phyloP scores from a whole-genome alignment of 2,888 invertebrate genomes.

The Parnassius orleans region DNA sequence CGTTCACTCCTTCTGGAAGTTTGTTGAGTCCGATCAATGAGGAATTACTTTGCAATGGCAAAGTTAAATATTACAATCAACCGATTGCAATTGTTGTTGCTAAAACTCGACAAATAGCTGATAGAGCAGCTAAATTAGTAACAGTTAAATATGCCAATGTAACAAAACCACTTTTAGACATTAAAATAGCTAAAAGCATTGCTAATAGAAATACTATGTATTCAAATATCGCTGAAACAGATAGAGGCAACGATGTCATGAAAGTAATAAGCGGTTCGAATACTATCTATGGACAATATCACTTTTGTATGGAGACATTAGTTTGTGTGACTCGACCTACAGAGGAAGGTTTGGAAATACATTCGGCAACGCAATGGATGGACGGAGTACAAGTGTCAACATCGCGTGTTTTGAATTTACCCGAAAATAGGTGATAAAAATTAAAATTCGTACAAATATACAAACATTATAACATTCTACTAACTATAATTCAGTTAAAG shows the following conservation, averaged over 20 bases:
- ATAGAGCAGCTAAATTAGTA: slow-evolving; percentile 78
- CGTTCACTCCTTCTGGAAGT: slow-evolving; percentile 58
- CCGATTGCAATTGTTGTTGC: slow-evolving; percentile 78
- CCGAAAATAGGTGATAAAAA: slow-evolving; percentile 76
- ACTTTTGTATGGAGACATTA: slow-evolving; percentile 87
- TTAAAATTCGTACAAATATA: no score
- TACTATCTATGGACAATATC: slow-evolving; percentile 83
- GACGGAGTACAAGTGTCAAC: slow-evolving; percentile 78
- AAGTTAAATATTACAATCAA: slow-evolving; percentile 51
- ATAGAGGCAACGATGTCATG: slow-evolving; percentile 53
- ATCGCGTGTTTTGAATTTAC: slow-evolving; percentile 76
- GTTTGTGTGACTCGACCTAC: slow-evolving; percentile 82
- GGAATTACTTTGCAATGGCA: slow-evolving; percentile 59
- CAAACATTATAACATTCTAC: no score
- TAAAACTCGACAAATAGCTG: slow-evolving; percentile 71
- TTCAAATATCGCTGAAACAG: slow-evolving; percentile 38
- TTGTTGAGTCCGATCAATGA: slow-evolving; percentile 46
- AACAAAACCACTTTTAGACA: slow-evolving; percentile 46
- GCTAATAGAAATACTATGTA: slow-evolving; percentile 34
- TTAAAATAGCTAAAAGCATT: slow-evolving; percentile 43
- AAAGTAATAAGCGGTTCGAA: slow-evolving; percentile 74
- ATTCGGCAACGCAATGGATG: slow-evolving; percentile 81
- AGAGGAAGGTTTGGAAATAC: slow-evolving; percentile 85
- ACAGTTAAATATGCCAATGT: slow-evolving; percentile 72
- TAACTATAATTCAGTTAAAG: no score